Conservation (phyloP, 2,888 invertebrate genomes). For the Epirrhoe alternata region DNA sequence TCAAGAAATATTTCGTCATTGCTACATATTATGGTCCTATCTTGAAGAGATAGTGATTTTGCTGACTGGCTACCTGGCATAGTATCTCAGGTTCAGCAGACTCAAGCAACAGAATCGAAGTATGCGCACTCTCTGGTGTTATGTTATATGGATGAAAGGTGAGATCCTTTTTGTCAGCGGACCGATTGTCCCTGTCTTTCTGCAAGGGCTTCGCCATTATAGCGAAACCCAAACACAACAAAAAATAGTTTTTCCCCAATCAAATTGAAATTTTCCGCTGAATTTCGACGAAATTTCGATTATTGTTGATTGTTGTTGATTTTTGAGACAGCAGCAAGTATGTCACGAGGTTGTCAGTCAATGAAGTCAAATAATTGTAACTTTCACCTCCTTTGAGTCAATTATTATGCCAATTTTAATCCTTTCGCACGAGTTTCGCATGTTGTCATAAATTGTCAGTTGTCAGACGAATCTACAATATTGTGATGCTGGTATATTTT, state of each 20-base stretch:
- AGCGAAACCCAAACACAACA: not conserved
- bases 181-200: slow-evolving; percentile 75
- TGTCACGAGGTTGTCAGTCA: not conserved
- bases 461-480: slow-evolving; percentile 29
- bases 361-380: not conserved
- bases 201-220: slow-evolving; percentile 73
- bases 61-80: slow-evolving; percentile 65
- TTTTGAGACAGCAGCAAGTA: not conserved
- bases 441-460: slow-evolving; percentile 34
- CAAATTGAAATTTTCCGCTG: not conserved
- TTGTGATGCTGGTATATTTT: slow-evolving; percentile 48
- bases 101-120: slow-evolving; percentile 73
- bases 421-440: not conserved
- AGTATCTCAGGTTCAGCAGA: slow-evolving; percentile 75
- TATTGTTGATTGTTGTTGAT: slow-evolving; percentile 9
- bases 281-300: not conserved
- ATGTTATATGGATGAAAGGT: slow-evolving; percentile 73
- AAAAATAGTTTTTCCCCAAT: not conserved
- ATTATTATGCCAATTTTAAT: not conserved
- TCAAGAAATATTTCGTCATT: not conserved
- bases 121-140: slow-evolving; percentile 76
- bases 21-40: too few relatives aligned
- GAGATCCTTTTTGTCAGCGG: slow-evolving; percentile 75
- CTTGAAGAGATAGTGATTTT: too few relatives aligned
- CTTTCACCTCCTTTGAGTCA: slow-evolving; percentile 19